phyloP scores from a whole-genome alignment of 2,797 vertebrate species.

The Catamblyrhynchus diadema region DNA sequence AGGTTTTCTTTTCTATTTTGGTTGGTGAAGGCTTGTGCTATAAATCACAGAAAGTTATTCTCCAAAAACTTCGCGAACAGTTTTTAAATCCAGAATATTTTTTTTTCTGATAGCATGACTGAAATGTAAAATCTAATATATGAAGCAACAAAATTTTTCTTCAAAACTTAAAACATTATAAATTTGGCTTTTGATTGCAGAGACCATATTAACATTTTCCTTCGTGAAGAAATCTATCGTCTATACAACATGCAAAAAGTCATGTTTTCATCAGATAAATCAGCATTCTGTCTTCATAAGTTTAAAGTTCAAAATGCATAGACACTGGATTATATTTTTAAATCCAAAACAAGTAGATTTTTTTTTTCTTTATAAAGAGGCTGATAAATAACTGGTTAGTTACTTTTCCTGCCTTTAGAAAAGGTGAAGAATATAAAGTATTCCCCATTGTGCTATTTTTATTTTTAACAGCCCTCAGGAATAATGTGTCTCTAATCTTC shows the following conservation, averaged over 20 bases:
- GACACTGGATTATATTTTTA: neutral
- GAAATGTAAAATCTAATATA: neutral
- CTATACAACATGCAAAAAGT: neutral
- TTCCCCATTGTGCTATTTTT: neutral
- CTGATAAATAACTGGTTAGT: neutral
- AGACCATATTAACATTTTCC: neutral
- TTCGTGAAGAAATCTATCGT: neutral
- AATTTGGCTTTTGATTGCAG: neutral
- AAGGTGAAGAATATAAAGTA: neutral
- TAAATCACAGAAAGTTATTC: neutral
- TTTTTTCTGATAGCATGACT: neutral
- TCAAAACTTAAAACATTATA: neutral
- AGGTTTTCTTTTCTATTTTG: neutral
- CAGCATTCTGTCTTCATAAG: neutral
- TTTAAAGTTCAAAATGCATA: neutral
- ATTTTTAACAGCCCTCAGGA: constrained; percentile 4
- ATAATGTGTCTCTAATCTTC: neutral
- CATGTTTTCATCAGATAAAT: neutral
- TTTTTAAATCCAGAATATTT: neutral
- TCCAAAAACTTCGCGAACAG: constrained; percentile 4
- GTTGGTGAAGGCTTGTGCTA: neutral
- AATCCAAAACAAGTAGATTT: neutral
- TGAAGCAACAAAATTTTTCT: neutral
- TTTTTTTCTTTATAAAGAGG: neutral
- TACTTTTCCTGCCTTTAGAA: neutral